Evolutionary conservation across 2,888 invertebrate genomes (phyloP).

Genomic region (Folsomia candida): DNA sequence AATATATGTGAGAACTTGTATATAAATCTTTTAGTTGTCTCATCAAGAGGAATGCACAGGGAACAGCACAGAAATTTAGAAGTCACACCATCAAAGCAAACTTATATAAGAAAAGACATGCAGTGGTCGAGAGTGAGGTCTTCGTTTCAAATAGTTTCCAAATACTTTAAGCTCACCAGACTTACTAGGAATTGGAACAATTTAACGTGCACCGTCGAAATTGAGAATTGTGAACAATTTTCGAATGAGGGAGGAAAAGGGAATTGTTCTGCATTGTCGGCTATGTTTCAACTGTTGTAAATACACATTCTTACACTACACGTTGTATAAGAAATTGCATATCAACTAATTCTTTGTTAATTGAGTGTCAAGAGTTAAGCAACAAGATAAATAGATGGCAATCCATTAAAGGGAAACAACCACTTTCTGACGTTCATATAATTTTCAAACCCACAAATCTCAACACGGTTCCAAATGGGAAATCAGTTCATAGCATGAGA

Average conservation of each 20-base stretch:
- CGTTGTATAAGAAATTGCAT: no score
- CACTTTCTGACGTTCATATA: no score
- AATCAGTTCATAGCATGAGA: not conserved
- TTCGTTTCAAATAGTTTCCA: not conserved
- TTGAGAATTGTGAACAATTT: not conserved
- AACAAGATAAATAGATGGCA: no score
- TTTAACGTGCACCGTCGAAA: not conserved
- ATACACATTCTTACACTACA: no score
- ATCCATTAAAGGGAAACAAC: no score
- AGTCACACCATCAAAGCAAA: no score
- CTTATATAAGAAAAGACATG: not conserved
- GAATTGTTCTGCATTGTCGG: not conserved
- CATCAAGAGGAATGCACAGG: no score
- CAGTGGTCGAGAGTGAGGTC: not conserved
- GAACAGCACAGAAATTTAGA: no score
- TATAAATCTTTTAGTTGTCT: not conserved
- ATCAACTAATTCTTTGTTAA: no score
- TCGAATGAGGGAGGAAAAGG: not conserved
- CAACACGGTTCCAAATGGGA: no score
- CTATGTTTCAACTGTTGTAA: no score
- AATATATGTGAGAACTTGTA: not conserved
- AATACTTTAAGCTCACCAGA: not conserved
- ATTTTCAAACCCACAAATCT: not conserved
- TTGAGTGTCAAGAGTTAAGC: no score
- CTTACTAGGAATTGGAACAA: not conserved